Evolutionary conservation across 1,140 invertebrate genomes (phyloP), one percentile per base, ranked within the genome.

Genomic region (Copidosoma floridanum): DNA sequence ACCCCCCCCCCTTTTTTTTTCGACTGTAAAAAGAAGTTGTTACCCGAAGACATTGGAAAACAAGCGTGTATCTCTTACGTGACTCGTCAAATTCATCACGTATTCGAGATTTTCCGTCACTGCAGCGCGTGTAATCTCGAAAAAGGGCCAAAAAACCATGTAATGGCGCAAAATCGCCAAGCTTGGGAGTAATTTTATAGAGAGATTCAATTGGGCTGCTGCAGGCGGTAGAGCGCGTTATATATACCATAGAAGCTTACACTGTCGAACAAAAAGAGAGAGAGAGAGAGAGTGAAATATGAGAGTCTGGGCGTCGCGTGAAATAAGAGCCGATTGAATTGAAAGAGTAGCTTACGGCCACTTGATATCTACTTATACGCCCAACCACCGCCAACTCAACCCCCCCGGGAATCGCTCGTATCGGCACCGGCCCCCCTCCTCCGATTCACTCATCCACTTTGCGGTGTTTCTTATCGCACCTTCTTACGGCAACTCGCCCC

Each of bases 261-360:
- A 53, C 16, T 12, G 46, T 40, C 5, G 37, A 3, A 4, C 18
- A 14, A n/a, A 40, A n/a, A 14, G 37, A 40, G 37, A n/a, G 21
- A 11, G 32, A 26, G 29, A 40, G 29, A 12, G 55, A 55, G 64
- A 65, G 65, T 74, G 73, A 75, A 74, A 75, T 75, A 75, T 74
- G 71, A 75, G 71, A 72, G 72, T 67, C 72, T 71, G 64, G 57
- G 64, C 65, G 50, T 21, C 61, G 63, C 57, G 70, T 71, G 70
- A 75, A 74, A 75, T 73, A 74, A 71, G 68, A 73, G 64, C 68
- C 73, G 71, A 73, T 72, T 73, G 68, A 65, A 75, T 75, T 70
- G 72, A 71, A 72, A 71, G 71, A 69, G 70, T 74, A 72, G 70
- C 69, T 71, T 64, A 57, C 58, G 63, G 61, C 68, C 60, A 68